Evolutionary conservation across 2,113 vertebrate species (phyloP), one percentile per base, ranked within the genome.

Genomic region (Gymnogyps californianus): DNA sequence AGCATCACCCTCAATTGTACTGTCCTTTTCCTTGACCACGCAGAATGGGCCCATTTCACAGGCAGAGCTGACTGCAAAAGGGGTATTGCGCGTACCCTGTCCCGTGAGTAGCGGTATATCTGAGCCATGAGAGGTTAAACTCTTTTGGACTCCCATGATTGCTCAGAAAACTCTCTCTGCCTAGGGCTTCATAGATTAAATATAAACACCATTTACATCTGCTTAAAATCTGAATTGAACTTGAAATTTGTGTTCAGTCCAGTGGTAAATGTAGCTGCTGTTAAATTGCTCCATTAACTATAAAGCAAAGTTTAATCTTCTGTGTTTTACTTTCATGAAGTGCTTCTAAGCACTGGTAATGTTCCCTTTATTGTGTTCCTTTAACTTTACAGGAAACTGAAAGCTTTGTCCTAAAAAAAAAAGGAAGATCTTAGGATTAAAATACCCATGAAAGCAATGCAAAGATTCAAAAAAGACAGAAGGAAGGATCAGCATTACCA

Each of bases 241-340:
- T 94, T 95, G 91, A 94, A 96, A 93, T 92, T 94, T 82, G 65
- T 89, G 49, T 77, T 93, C 89, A 93, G 81, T 94, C 87, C 91
- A 83, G 66, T 38, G 19, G 67, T 90, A 74, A 89, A 87, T 83
- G 66, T 91, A 95, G 89, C 70, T 70, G 67, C 83, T 87, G 70
- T 93, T 96, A 95, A 93, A 97, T 85, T 94, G 89, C 71, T 94
- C 58, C 75, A 87, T 97, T 96, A 96, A 87, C 66, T 95, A 85
- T 74, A 87, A 93, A 94, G 78, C 46, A 95, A 94, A 93, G 78
- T 94, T 96, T 96, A 93, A 90, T 96, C 87, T 91, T 51, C 75
- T 93, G 74, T 91, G 84, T 55, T 94, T 97, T 90, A 91, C 89
- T 96, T 91, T 31, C 36, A 36, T 36, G 54, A 90, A 94, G 54